Percentiles rank a stretch among this genome's conserved stretches.
Evolutionary conservation across 2,888 invertebrate genomes (phyloP).

Genomic region (Drepana falcataria): DNA sequence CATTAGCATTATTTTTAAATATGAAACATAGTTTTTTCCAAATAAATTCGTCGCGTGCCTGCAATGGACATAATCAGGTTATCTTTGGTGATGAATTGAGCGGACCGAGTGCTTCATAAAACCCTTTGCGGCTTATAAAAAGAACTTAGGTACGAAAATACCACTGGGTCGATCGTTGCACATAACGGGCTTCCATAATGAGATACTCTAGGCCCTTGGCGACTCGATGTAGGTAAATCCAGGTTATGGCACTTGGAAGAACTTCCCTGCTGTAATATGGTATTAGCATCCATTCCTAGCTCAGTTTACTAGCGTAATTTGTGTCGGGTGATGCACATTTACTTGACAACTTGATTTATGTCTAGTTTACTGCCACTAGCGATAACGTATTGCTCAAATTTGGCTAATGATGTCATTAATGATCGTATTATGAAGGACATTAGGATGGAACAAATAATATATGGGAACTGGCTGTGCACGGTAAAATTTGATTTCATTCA

Average conservation of each 20-base stretch:
- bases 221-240: conserved; percentile 29
- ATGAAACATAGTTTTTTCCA: too few relatives aligned
- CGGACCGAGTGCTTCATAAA: not conserved
- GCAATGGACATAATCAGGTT: too few relatives aligned
- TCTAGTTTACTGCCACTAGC: not conserved
- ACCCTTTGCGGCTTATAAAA: conserved; percentile 12
- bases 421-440: too few relatives aligned
- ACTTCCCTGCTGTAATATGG: conserved; percentile 28
- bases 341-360: not conserved
- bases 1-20: too few relatives aligned
- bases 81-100: too few relatives aligned
- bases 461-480: too few relatives aligned
- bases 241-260: conserved; percentile 23
- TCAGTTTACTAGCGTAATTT: conserved; percentile 3
- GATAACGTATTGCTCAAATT: not conserved
- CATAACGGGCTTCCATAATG: conserved; percentile 37
- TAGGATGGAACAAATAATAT: too few relatives aligned
- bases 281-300: conserved; percentile 20
- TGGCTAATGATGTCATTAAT: not conserved
- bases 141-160: conserved; percentile 17
- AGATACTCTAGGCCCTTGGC: conserved; percentile 15
- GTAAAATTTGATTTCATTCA: too few relatives aligned
- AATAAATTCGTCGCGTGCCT: too few relatives aligned
- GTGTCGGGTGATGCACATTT: not conserved
- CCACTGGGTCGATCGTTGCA: conserved; percentile 27